Percentiles rank a stretch among this genome's conserved stretches.
Evolutionary conservation across 2,113 vertebrate genomes (phyloP).

Genomic region (Odocoileus hemionus): DNA sequence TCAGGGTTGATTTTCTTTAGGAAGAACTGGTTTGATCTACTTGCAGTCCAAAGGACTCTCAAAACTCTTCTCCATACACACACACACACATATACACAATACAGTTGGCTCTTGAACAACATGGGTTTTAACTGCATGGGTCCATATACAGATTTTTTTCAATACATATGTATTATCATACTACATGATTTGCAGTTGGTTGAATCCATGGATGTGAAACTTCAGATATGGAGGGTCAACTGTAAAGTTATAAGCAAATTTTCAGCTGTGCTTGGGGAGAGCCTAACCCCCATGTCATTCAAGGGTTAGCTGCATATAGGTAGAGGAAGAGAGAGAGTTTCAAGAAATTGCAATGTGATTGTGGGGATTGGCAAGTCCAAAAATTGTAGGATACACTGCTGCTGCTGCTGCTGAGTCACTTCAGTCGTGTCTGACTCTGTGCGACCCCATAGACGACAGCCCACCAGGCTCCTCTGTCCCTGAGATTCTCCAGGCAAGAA

Average conservation of each 20-base stretch:
- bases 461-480: not conserved
- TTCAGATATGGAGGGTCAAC: not conserved
- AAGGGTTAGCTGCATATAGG: not conserved
- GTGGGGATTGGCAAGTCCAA: not conserved
- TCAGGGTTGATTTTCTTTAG: not conserved
- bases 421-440: not conserved
- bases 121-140: not conserved
- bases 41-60: not conserved
- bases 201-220: not conserved
- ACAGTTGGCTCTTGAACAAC: not conserved
- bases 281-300: not conserved
- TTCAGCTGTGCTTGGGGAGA: not conserved
- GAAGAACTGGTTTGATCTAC: not conserved
- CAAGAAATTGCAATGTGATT: not conserved
- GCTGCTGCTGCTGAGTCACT: not conserved
- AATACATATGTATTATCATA: not conserved
- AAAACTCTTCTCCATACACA: not conserved
- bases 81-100: not conserved
- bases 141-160: not conserved
- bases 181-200: not conserved
- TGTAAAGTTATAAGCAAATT: not conserved
- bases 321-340: not conserved
- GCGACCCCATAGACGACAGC: not conserved
- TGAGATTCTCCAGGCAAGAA: not conserved
- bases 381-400: not conserved